These are phyloP conservation scores for Teleogryllus occipitalis DNA, from an alignment of 1,140 invertebrate species.

Conservation along the genomic window DNA sequence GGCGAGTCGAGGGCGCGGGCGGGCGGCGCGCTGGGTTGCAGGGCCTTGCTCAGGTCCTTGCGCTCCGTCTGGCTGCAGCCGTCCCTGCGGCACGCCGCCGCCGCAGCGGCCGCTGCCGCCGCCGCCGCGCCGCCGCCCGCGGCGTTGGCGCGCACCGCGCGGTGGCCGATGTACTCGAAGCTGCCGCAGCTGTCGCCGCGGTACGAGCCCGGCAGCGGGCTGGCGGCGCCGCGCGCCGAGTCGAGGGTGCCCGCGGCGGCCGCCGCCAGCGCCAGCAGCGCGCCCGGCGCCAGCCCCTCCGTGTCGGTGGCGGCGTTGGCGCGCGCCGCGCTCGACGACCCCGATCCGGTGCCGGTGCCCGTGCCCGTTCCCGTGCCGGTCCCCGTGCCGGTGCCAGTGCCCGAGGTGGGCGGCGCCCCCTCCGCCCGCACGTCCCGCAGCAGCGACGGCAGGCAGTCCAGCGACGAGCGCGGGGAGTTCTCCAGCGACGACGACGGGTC, in stretches of 20 bases:
- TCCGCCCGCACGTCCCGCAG: conserved; percentile 30
- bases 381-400: neutral
- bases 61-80: conserved; percentile 54
- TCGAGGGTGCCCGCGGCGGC: conserved; percentile 32
- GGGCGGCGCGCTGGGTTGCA: neutral
- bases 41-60: conserved; percentile 31
- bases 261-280: conserved; percentile 37
- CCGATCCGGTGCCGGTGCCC: neutral
- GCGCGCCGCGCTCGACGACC: conserved; percentile 3
- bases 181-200: conserved; percentile 53
- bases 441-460: conserved; percentile 39
- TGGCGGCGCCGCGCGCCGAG: conserved; percentile 32
- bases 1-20: neutral
- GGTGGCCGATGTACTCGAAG: conserved; percentile 47
- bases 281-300: conserved; percentile 39
- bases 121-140: conserved; percentile 7
- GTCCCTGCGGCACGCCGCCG: conserved; percentile 46
- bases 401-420: neutral
- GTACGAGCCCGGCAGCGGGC: conserved; percentile 35
- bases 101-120: neutral
- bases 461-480: conserved; percentile 37
- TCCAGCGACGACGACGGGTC: conserved; percentile 42
- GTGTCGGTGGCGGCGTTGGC: conserved; percentile 24
- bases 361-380: conserved; percentile 8
- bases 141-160: conserved; percentile 28